Conservation (phyloP, 2,888 invertebrate genomes). For the Ellobium chinense region DNA sequence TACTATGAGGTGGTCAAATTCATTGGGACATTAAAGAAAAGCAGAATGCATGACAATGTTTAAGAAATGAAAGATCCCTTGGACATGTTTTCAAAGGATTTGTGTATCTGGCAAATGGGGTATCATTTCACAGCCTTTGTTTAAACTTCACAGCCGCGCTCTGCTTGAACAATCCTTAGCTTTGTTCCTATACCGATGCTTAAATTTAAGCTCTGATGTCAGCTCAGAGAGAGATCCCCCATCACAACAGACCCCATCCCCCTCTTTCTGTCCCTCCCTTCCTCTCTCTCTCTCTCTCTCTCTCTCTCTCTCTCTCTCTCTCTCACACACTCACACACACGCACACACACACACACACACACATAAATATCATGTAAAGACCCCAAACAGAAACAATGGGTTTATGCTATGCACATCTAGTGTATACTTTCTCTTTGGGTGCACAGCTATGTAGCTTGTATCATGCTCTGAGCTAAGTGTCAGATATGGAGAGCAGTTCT, state of each 20-base stretch:
- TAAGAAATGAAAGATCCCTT: too few relatives aligned
- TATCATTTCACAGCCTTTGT: too few relatives aligned
- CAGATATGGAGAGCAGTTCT: not conserved
- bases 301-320: not conserved
- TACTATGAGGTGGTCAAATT: too few relatives aligned
- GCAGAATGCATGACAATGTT: too few relatives aligned
- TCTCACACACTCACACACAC: not conserved
- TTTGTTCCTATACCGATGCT: too few relatives aligned
- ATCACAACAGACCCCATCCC: not conserved
- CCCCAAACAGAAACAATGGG: too few relatives aligned
- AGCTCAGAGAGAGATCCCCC: not conserved
- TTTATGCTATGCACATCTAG: not conserved
- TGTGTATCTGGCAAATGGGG: too few relatives aligned
- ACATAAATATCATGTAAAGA: not conserved
- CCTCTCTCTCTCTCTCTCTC: not conserved
- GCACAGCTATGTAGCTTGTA: not conserved
- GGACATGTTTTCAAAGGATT: too few relatives aligned
- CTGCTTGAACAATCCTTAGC: too few relatives aligned
- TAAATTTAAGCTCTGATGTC: too few relatives aligned
- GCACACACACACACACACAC: slow-evolving; percentile 22
- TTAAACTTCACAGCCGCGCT: too few relatives aligned
- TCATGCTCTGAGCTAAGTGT: not conserved
- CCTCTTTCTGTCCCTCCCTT: not conserved
- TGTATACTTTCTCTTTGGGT: not conserved
- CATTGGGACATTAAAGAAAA: too few relatives aligned